Evolutionary conservation across 2,113 vertebrate species (phyloP), one percentile per base, ranked within the genome.

Genomic region (Anser cygnoides): DNA sequence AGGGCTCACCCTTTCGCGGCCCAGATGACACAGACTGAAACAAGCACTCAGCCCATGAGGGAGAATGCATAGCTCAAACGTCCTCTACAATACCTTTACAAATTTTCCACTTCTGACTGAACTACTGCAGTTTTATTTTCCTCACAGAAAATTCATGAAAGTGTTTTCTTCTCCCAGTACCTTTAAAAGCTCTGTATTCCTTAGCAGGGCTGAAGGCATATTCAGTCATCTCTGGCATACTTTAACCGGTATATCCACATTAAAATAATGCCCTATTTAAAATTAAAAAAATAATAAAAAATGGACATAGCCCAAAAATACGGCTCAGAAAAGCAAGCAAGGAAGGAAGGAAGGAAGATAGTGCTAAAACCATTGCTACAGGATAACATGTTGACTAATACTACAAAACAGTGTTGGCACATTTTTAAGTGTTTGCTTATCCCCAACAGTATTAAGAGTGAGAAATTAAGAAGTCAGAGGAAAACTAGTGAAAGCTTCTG

Each of bases 61-160:
- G 49, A 50, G 9, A 2, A 2, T 1, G 0, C 3, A 0, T 19
- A 72, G 52, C 13, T 86, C 57, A 79, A 62, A 25, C 22, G 66
- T 57, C 15, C 13, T 39, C 26, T 18, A 12, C 28, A 49, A 49
- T 39, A 44, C 13, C n/a, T 4, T 0, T 29, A 37, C 22, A 63
- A 54, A 79, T 37, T 12, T n/a, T 59, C n/a, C 39, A 3, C 13
- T 83, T 19, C 0, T 0, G 41, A 8, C 13, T 79, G 70, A 55
- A 50, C 31, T 44, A 54, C 49, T 22, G 37, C 75, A 50, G 23
- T 44, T 26, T 83, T 66, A 3, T 1, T 67, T 54, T 78, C 35
- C 63, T 26, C 25, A 25, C n/a, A 76, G 67, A 55, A 91, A 63
- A 83, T 1, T 2, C 9, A 9, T 13, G 4, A 46, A 71, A 52